Evolutionary conservation across 2,797 vertebrate genomes (phyloP), one percentile per base, ranked within the genome.

Genomic region (Manis javanica): DNA sequence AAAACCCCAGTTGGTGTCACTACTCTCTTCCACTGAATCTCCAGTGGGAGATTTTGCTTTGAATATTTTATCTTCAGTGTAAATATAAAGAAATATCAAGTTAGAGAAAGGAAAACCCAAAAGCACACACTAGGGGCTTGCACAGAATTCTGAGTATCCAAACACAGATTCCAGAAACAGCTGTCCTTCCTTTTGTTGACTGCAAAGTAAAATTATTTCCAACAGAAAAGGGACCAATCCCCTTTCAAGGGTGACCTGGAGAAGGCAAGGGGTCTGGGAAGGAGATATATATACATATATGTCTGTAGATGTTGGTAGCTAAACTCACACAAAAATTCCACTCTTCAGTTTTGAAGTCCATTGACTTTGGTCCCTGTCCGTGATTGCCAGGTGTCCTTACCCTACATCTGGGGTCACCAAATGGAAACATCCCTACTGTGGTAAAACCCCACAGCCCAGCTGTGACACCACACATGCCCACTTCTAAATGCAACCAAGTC

Each of bases 1-100:
- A 71, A 91, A 93, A 49, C 81, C 82, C 81, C 51, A 10, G 3
- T 11, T 82, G 61, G 34, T 79, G 26, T 68, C 46, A 42, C 71
- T 89, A 79, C 59, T 46, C 34, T 88, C 59, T 85, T 64, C 81
- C 86, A 84, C 96, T 78, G 90, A 86, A 57, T 37, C 7, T 2
- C 86, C 37, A 46, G 29, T 39, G 63, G 82, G 92, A 84, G 79
- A 61, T 79, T 93, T 81, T 23, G 34, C 83, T 96, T 42, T 87
- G 95, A 64, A 26, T 77, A 64, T 69, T 94, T 96, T 94, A 64
- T 82, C 84, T 72, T 91, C 55, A 23, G 51, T 49, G 71, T 72
- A 95, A 84, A 71, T 34, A 75, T 29, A 79, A 71, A 95, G 77
- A 93, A 84, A 69, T 29, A 51, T 66, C 55, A 59, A 63, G 37